These are phyloP conservation scores for Rhagoletis pomonella DNA, from an alignment of 1,140 invertebrate genomes.

Conservation along the genomic window DNA sequence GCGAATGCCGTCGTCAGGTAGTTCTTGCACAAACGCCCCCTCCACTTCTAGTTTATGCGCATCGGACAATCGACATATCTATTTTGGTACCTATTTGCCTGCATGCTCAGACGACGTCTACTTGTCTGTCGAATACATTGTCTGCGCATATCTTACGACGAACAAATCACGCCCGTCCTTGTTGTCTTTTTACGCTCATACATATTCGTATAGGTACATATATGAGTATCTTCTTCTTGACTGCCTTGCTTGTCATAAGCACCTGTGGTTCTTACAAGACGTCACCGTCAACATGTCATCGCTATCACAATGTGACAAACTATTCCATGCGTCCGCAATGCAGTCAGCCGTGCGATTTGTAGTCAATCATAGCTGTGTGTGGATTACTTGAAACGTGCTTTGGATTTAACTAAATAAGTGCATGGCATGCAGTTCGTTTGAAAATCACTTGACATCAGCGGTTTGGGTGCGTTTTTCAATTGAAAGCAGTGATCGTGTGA, in stretches of 20 bases:
- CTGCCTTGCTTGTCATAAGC: conserved; percentile 36
- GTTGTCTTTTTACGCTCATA: too few relatives aligned
- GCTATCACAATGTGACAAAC: conserved; percentile 9
- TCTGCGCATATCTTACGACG: conserved; percentile 1
- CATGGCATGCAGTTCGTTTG: background rate
- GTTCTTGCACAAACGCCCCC: background rate
- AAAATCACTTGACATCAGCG: background rate
- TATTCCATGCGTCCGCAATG: conserved; percentile 31
- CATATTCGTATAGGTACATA: too few relatives aligned
- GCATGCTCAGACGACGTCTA: conserved; percentile 20
- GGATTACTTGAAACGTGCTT: conserved; percentile 14
- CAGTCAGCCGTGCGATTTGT: conserved; percentile 18
- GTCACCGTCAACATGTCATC: background rate
- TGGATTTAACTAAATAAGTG: conserved; percentile 14
- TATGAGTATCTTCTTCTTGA: too few relatives aligned
- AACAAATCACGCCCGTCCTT: background rate
- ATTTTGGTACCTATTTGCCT: background rate
- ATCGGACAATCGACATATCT: background rate
- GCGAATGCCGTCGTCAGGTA: too few relatives aligned
- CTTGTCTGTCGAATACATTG: conserved; percentile 15
- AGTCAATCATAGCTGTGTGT: background rate
- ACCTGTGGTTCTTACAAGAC: conserved; percentile 49
- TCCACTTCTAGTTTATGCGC: background rate
- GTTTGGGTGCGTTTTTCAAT: conserved; percentile 18
- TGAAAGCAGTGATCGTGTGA: background rate